phyloP scores from a whole-genome alignment of 2,888 invertebrate species.

The Sesia bembeciformis region DNA sequence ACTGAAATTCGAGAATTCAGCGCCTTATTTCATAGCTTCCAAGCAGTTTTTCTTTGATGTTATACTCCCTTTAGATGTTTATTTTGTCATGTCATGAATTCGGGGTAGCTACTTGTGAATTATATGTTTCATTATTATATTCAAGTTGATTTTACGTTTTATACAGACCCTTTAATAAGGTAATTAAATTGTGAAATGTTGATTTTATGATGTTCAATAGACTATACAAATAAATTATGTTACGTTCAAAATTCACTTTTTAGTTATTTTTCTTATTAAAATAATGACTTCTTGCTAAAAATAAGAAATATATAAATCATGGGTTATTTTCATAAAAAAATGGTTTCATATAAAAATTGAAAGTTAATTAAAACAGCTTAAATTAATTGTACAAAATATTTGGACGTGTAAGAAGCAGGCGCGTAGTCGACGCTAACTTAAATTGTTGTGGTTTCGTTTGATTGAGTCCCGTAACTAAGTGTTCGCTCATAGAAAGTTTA shows the following conservation, averaged over 20 bases:
- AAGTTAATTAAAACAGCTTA: neutral
- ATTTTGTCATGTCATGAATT: neutral
- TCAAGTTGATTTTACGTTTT: too few species aligned
- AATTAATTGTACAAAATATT: neutral
- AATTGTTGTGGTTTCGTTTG: constrained; percentile 16
- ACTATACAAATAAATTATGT: too few species aligned
- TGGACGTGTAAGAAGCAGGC: constrained; percentile 8
- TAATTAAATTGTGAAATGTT: too few species aligned
- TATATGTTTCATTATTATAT: too few species aligned
- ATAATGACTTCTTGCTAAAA: too few species aligned
- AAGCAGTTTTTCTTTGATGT: neutral
- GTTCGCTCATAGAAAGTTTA: constrained; percentile 12
- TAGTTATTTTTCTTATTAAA: too few species aligned
- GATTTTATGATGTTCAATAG: too few species aligned
- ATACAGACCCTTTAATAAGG: too few species aligned
- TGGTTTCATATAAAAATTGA: neutral
- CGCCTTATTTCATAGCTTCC: constrained; percentile 12
- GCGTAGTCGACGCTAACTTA: constrained; percentile 12
- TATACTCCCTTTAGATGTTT: neutral
- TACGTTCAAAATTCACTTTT: too few species aligned
- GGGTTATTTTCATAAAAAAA: too few species aligned
- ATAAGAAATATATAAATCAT: too few species aligned
- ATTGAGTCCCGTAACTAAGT: constrained; percentile 17
- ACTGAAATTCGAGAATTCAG: constrained; percentile 17
- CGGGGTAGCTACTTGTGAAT: too few species aligned